Base-by-base conservation (phyloP, 1,140 invertebrate species). In the Drosophila littoralis region DNA sequence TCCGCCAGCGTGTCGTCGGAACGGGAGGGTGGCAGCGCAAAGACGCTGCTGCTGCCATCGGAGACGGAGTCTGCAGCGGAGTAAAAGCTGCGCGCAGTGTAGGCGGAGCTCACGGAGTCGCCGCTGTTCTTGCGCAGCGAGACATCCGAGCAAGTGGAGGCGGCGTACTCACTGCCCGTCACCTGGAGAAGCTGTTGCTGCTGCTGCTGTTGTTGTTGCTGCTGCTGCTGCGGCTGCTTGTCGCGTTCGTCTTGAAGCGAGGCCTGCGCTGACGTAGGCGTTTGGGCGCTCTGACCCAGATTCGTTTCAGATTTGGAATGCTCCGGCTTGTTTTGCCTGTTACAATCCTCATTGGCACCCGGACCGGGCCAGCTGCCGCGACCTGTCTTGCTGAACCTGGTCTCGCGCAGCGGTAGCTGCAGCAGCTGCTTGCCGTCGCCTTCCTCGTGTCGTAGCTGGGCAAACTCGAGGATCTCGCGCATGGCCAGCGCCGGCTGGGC, bases 291-390 rank as follows among this genome's bases (percentile, higher is more conserved):
- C 13, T 93, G 84, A 43, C 94, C 95, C 5, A 97, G 84, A 69
- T 97, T 96, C 89, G 97, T 96, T 77, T 97, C 96, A 28, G 96
- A 97, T 82, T 97, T 97, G 50, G 96, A 97, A 74, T 97, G 95
- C 82, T 97, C 96, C 1, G 94, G 66, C 43, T 89, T 80, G 15
- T 8, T 28, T 6, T 17, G 12, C 15, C 22, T 83, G 76, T 79
- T 92, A 7, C 93, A 93, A n/a, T 55, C 66, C n/a, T 89, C 85
- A 12, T 59, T 80, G 0, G 95, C 94, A n/a, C 95, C 96, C 0
- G 96, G 96, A 0, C 96, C 96, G 0, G 96, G 96, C 96, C 96
- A 97, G 36, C 96, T 96, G 3, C 96, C 96, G 40, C 96, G 93
- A 0, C 96, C 96, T 1, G 95, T 95, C 92, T 97, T 97, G 0